Evolutionary conservation across 2,113 vertebrate genomes (phyloP), one percentile per base, ranked within the genome.

Genomic region (Neopipo cinnamomea): DNA sequence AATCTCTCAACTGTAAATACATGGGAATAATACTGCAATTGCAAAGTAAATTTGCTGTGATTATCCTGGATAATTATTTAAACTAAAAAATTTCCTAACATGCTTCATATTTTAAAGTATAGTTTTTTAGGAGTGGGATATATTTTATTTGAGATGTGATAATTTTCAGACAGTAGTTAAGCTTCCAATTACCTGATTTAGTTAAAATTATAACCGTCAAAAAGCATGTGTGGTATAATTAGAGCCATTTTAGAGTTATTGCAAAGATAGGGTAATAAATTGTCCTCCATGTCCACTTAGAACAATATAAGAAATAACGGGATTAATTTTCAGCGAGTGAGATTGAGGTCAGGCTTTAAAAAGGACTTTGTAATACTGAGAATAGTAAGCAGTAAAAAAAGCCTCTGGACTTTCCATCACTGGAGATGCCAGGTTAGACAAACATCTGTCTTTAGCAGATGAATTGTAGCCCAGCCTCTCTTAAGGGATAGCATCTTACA

Each of bases 141-240:
- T 63, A 52, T 90, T 88, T 85, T 88, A 93, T 89, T 94, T 83
- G 83, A 93, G 47, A 66, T 79, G 41, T 75, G 77, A 65, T 72
- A 68, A 91, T 91, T 93, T 90, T 92, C 53, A 88, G 44, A 58
- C 22, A 62, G 67, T 62, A 88, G 37, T 88, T 97, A 92, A 91
- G 68, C 82, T 95, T 90, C 58, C 59, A 55, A 41, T 76, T 88
- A 96, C 59, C 41, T 93, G 74, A 82, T 70, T 90, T 88, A 70
- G 71, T 80, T 73, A 53, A 92, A 95, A 93, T 90, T 90, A 73
- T 56, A 83, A 66, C 49, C 37, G 63, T 89, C 58, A 58, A 61
- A 85, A 93, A 77, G 23, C 81, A 65, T 70, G 68, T 24, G 58
- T 56, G 33, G 15, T 61, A 31, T 73, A 93, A 92, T 93, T 85